phyloP scores from a whole-genome alignment of 1,140 invertebrate genomes.

The Chironomus striatipennis region DNA sequence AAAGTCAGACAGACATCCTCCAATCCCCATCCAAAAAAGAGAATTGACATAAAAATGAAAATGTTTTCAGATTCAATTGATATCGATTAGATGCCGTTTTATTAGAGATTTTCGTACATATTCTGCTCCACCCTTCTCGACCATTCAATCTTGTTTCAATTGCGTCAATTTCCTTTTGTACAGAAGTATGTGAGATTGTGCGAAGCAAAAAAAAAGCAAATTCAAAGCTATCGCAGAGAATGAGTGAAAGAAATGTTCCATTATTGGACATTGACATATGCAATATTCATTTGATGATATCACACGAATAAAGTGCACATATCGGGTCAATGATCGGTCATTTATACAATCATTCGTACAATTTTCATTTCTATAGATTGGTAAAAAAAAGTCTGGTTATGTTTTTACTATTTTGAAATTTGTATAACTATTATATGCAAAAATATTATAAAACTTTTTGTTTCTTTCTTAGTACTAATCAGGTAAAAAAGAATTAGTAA shows the following conservation, averaged over 20 bases:
- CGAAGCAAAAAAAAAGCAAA: no score
- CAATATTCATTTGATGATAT: not conserved
- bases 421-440: no score
- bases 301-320: no score
- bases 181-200: not conserved
- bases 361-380: not conserved
- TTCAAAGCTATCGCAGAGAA: not conserved
- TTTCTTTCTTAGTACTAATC: no score
- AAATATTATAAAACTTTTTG: no score
- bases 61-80: not conserved
- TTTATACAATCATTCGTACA: not conserved
- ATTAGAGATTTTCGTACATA: not conserved
- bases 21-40: no score
- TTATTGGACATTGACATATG: slow-evolving; percentile 13
- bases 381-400: no score
- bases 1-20: no score
- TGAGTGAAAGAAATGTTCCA: not conserved
- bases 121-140: no score
- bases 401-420: no score
- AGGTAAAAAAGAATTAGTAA: no score
- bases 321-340: not conserved
- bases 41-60: no score
- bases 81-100: not conserved
- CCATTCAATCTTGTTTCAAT: not conserved
- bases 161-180: not conserved